Conservation (phyloP, 1,140 invertebrate genomes). For the Caenorhabditis tropicalis region DNA sequence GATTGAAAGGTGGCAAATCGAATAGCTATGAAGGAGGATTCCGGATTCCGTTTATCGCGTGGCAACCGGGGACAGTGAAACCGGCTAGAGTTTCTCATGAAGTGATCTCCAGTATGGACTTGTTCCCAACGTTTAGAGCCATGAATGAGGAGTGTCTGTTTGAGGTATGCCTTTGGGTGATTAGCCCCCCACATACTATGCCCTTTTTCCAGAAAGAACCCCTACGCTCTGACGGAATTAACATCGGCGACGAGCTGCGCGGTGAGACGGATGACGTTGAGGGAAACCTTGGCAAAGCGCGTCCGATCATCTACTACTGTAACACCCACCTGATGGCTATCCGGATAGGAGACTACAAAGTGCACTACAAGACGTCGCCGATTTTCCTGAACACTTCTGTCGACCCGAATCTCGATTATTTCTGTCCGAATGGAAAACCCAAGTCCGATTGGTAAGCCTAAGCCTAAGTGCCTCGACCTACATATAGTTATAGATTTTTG, state of each 20-base stretch:
- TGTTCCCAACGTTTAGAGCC: constrained; percentile 63
- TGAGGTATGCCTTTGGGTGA: not conserved
- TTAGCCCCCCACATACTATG: not conserved
- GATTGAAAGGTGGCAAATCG: constrained; percentile 70
- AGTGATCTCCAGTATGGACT: constrained; percentile 64
- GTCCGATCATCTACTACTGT: constrained; percentile 71
- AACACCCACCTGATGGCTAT: constrained; percentile 70
- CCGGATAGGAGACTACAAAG: constrained; percentile 67
- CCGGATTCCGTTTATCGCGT: constrained; percentile 69
- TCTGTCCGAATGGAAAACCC: constrained; percentile 67
- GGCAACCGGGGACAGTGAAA: constrained; percentile 71
- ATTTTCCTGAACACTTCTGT: constrained; percentile 68
- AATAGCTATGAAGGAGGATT: constrained; percentile 71
- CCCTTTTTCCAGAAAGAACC: constrained; percentile 22
- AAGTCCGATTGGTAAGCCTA: constrained; percentile 64
- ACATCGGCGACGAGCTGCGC: constrained; percentile 61
- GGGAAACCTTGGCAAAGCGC: constrained; percentile 49
- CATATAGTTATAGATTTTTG: not conserved
- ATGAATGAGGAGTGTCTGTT: constrained; percentile 29
- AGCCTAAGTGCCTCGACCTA: not conserved
- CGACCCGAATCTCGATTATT: constrained; percentile 65
- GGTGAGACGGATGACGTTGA: constrained; percentile 54
- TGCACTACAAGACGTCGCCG: constrained; percentile 70
- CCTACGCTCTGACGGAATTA: constrained; percentile 59
- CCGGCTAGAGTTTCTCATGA: constrained; percentile 64